phyloP scores from a whole-genome alignment of 2,113 vertebrate genomes.

The Coracopsis vasa region DNA sequence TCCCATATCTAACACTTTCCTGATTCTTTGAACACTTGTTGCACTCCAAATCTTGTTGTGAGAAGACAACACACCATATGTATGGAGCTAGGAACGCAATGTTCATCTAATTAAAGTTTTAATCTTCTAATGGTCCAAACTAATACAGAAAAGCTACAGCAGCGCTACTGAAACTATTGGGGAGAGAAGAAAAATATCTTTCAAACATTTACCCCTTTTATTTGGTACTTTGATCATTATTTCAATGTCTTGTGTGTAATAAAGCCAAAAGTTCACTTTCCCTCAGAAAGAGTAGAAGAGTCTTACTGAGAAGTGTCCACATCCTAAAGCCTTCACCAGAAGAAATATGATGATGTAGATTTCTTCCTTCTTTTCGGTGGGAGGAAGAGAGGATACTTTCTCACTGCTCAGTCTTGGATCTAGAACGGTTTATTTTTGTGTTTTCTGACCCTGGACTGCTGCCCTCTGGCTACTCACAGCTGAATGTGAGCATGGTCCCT shows the following conservation, averaged over 20 bases:
- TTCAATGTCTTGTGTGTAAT: not conserved
- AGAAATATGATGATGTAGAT: not conserved
- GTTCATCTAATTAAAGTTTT: not conserved
- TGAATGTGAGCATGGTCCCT: not conserved
- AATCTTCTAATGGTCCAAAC: not conserved
- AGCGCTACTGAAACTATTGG: not conserved
- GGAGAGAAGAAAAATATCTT: not conserved
- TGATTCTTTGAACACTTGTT: not conserved
- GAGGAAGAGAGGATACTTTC: not conserved
- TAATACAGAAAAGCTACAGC: not conserved
- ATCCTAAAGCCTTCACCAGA: not conserved
- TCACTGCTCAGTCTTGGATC: not conserved
- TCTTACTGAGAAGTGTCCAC: too few species aligned
- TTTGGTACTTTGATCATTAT: not conserved
- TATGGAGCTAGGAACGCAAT: not conserved
- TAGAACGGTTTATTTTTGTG: not conserved
- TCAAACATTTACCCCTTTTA: not conserved
- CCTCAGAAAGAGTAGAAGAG: not conserved
- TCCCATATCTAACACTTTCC: not conserved
- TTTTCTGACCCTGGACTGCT: not conserved
- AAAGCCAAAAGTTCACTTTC: not conserved
- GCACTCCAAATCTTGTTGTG: not conserved
- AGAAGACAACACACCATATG: not conserved
- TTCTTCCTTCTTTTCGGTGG: not conserved
- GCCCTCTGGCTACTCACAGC: not conserved